Conservation (phyloP, 1,140 invertebrate species). For the Hycleus cichorii region DNA sequence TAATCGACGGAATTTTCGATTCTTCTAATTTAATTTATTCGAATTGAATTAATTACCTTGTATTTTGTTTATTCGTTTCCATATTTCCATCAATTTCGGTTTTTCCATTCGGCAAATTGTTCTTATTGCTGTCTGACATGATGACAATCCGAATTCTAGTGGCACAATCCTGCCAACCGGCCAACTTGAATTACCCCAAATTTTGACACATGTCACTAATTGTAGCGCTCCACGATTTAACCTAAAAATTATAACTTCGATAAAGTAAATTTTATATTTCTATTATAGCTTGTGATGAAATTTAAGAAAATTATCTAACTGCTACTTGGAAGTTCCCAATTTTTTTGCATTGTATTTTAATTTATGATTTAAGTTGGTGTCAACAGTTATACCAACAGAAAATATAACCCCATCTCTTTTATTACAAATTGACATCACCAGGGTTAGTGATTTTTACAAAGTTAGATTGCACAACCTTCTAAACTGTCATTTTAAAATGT, state of each 20-base stretch:
- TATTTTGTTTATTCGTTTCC: constrained; percentile 11
- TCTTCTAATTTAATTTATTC: background rate
- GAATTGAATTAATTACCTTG: constrained; percentile 6
- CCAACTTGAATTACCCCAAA: background rate
- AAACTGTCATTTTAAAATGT: no score
- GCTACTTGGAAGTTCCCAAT: no score
- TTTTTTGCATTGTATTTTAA: no score
- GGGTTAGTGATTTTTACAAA: no score
- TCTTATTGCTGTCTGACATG: constrained; percentile 17
- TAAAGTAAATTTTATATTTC: no score
- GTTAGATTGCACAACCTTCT: no score
- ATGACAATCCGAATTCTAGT: constrained; percentile 2
- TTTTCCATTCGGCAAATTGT: constrained; percentile 15
- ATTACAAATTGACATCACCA: no score
- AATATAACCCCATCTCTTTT: no score
- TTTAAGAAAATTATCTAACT: no score
- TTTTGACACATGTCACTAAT: background rate
- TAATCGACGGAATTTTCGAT: background rate
- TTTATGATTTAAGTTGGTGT: no score
- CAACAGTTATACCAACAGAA: no score
- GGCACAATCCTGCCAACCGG: background rate
- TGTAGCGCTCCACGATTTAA: background rate
- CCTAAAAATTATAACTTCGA: background rate
- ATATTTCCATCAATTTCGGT: constrained; percentile 14
- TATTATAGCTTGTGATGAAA: no score